Evolutionary conservation across 2,797 vertebrate species (phyloP).

Genomic region (Myotis findleyi): DNA sequence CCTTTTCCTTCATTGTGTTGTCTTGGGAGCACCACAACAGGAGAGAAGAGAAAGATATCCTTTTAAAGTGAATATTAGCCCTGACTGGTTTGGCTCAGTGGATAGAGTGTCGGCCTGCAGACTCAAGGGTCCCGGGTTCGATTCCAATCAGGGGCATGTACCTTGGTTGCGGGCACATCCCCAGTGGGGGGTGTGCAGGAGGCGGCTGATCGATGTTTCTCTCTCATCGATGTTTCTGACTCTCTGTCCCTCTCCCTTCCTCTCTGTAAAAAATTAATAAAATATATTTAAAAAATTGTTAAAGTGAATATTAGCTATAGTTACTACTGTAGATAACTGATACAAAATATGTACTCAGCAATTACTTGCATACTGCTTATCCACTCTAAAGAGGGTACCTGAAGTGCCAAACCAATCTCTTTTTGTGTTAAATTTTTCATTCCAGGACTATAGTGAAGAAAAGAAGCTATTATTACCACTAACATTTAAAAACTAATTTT

Average conservation of each 20-base stretch:
- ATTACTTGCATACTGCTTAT: not conserved
- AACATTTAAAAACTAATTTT: constrained; percentile 13
- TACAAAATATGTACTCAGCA: not conserved
- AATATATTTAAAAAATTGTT: not conserved
- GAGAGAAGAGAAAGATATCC: not conserved
- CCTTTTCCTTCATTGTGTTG: not conserved
- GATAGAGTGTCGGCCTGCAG: too few species aligned
- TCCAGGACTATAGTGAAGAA: not conserved
- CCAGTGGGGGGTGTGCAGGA: too few species aligned
- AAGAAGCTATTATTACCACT: not conserved
- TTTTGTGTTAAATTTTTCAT: not conserved
- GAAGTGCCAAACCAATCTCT: not conserved
- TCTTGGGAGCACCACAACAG: not conserved
- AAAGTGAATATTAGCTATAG: not conserved
- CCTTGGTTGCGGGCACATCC: too few species aligned
- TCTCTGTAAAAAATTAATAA: too few species aligned
- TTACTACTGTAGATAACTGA: not conserved
- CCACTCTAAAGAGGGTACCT: not conserved
- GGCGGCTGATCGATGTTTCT: too few species aligned
- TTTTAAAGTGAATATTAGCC: not conserved
- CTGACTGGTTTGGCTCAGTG: too few species aligned
- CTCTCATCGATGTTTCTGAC: too few species aligned
- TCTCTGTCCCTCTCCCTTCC: too few species aligned
- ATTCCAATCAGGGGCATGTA: too few species aligned
- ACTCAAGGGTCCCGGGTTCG: too few species aligned